Evolutionary conservation across 1,140 invertebrate genomes (phyloP).

Genomic region (Macrobrachium rosenbergii): DNA sequence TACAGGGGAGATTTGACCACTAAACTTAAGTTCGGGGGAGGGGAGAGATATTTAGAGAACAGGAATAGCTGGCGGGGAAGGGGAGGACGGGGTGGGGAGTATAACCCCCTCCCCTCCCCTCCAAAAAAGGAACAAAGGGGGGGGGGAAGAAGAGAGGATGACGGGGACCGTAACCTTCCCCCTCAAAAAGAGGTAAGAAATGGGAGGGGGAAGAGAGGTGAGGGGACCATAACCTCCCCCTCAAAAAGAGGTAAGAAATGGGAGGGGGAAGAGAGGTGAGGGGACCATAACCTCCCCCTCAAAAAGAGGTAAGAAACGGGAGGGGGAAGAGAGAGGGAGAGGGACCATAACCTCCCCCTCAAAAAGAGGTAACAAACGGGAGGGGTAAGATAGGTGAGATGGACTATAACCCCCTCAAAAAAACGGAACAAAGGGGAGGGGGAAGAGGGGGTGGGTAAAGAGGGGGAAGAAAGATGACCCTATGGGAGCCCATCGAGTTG

Average conservation of each 20-base stretch:
- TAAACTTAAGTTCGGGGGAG: not conserved
- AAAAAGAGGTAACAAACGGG: not conserved
- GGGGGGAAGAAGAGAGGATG: not conserved
- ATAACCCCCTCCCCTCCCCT: not conserved
- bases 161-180: conserved; percentile 9
- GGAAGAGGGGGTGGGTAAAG: not conserved
- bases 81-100: not conserved
- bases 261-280: not conserved
- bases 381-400: not conserved
- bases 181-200: not conserved
- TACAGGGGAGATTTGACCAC: not conserved
- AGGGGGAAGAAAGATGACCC: not conserved
- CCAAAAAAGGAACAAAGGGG: not conserved
- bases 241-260: not conserved
- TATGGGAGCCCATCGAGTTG: not conserved
- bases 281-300: not conserved
- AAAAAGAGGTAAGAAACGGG: not conserved
- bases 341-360: not conserved
- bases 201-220: not conserved
- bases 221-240: not conserved
- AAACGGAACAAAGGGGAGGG: not conserved
- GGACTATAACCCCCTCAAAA: not conserved
- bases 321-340: not conserved
- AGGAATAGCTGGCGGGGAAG: not conserved
- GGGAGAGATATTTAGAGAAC: too few species aligned